Evolutionary conservation across 2,888 invertebrate species (phyloP).

Genomic region (Stenchaetothrips biformis): DNA sequence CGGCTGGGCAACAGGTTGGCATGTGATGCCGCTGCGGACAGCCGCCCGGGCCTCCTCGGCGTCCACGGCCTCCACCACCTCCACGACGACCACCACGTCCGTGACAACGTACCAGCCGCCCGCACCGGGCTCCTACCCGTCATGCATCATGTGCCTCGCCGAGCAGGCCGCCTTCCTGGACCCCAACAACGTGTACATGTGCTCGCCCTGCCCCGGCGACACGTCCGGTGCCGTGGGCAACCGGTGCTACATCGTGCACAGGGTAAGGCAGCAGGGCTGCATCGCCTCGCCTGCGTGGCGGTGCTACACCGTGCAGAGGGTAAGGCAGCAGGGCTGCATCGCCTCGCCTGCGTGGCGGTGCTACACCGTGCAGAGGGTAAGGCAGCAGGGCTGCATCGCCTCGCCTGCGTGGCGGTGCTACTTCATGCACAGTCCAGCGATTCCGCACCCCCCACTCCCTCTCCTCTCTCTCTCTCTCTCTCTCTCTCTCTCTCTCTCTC

Average conservation of each 20-base stretch:
- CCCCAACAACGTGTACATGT: constrained; percentile 56
- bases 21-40: constrained; percentile 10
- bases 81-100: not conserved
- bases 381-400: too few relatives aligned
- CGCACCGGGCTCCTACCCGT: not conserved
- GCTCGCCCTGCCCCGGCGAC: constrained; percentile 44
- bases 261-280: constrained; percentile 50
- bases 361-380: too few relatives aligned
- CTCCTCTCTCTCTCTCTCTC: constrained; percentile 22
- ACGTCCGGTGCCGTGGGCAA: constrained; percentile 47
- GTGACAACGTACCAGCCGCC: not conserved
- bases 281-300: too few relatives aligned
- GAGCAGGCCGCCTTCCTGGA: constrained; percentile 50
- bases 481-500: constrained; percentile 5
- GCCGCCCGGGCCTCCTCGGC: not conserved
- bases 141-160: constrained; percentile 39
- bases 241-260: constrained; percentile 61
- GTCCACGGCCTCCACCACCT: not conserved
- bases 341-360: too few relatives aligned
- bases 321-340: too few relatives aligned
- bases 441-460: constrained; percentile 26
- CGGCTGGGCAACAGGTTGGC: constrained; percentile 14
- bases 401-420: too few relatives aligned
- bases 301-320: too few relatives aligned
- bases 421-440: constrained; percentile 13